Evolutionary conservation across 2,113 vertebrate genomes (phyloP), one percentile per base, ranked within the genome.

Genomic region (Vidua chalybeata): DNA sequence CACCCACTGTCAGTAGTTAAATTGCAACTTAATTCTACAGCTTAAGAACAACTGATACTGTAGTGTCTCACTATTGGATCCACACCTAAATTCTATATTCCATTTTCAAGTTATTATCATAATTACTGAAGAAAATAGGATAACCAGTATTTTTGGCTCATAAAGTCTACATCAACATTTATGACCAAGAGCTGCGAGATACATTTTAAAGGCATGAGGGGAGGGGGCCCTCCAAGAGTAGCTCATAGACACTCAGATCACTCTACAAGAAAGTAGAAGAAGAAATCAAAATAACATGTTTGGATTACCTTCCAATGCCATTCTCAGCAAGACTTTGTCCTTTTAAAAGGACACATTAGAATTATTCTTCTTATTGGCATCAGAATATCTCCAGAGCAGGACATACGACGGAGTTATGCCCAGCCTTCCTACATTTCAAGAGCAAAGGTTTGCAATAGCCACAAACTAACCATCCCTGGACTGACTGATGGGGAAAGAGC

Each of bases 391-490:
- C 46, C 41, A 83, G 54, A 73, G 41, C 16, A 80, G 37, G 37
- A 69, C 46, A 80, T 3, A 31, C 4, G 16, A 49, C 22, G 23
- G 13, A 79, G 11, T 64, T 59, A 45, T 15, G 54, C 8, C 13
- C 16, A 59, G 30, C 15, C n/a, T 77, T 59, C 41, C n/a, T 37
- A 16, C 31, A 19, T 19, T 63, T 85, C 22, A 54, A 51, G 35
- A 79, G 2, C 1, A 3, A 43, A 21, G 13, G 11, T 23, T 28
- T 6, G 26, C 1, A 2, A 8, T 7, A 69, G 48, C 17, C 52
- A 51, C 30, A 82, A 59, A 72, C 6, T 22, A 56, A 69, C 4
- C 15, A 46, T 27, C 26, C 12, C 43, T 30, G 27, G 14, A 41
- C 35, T 30, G 17, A 73, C 24, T 30, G 18, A 8, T 69, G 41